Evolutionary conservation across 2,888 invertebrate species (phyloP).

Genomic region (Venustoraphidia nigricollis): DNA sequence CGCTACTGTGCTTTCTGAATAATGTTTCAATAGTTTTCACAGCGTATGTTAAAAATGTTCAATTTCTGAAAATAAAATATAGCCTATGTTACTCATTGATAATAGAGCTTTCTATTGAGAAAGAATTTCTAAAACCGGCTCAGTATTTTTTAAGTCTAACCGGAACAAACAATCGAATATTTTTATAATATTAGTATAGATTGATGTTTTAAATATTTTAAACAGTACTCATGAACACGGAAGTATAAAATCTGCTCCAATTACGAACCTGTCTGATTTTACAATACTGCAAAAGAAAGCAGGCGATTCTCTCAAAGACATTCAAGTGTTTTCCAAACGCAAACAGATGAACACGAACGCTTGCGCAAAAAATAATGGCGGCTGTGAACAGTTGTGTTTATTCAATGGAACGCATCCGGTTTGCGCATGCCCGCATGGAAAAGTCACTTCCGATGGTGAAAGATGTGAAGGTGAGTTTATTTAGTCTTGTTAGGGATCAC

Average conservation of each 20-base stretch:
- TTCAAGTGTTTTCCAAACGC: constrained; percentile 42
- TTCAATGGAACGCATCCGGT: constrained; percentile 47
- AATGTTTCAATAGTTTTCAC: no score
- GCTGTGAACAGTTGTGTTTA: constrained; percentile 67
- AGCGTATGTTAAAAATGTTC: no score
- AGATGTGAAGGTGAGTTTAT: constrained; percentile 41
- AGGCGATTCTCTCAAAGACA: constrained; percentile 53
- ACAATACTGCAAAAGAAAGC: constrained; percentile 37
- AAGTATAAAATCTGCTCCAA: constrained; percentile 47
- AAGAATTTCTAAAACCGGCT: no score
- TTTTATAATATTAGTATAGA: no score
- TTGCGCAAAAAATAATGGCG: constrained; percentile 49
- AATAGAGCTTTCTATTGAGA: no score
- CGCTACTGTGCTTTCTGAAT: no score
- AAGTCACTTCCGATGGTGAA: constrained; percentile 44
- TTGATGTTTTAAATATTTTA: no score
- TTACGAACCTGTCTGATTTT: constrained; percentile 39
- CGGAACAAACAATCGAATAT: no score
- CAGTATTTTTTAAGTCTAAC: no score
- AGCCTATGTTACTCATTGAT: no score
- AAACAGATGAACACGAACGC: constrained; percentile 43
- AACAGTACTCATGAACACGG: constrained; percentile 37
- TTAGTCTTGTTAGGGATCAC: background rate
- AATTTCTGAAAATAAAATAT: no score
- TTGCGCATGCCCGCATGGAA: constrained; percentile 75